A percentile compares a stretch with the other conserved stretches of the same genome.
These are phyloP conservation scores for Sesamia inferens DNA, from an alignment of 2,888 invertebrate species.

Conservation along the genomic window DNA sequence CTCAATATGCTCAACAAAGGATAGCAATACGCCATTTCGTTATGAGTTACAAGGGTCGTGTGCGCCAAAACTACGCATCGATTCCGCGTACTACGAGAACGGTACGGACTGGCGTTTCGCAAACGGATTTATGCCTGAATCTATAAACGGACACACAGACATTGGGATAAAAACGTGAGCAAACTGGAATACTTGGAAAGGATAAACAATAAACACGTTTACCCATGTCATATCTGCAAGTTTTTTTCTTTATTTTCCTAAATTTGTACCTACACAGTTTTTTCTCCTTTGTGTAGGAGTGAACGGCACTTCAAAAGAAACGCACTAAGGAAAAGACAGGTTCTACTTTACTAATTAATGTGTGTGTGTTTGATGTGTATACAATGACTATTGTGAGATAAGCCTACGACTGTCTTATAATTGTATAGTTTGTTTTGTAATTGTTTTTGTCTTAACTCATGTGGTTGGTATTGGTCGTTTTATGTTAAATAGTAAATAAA, in stretches of 20 bases:
- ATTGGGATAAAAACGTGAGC: conserved; percentile 62
- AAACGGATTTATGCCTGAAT: conserved; percentile 83
- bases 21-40: conserved; percentile 69
- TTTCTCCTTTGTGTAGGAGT: conserved; percentile 13
- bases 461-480: not conserved
- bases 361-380: not conserved
- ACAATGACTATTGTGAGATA: not conserved
- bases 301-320: conserved; percentile 10
- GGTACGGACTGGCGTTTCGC: conserved; percentile 74
- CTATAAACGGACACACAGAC: conserved; percentile 74
- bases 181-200: conserved; percentile 56
- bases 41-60: conserved; percentile 78
- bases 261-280: conserved; percentile 7
- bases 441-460: not conserved
- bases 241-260: conserved; percentile 28
- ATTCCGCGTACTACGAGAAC: conserved; percentile 72
- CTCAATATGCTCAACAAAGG: conserved; percentile 67
- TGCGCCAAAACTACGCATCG: conserved; percentile 82
- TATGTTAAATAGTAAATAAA: not conserved
- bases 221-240: conserved; percentile 58
- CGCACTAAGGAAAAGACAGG: not conserved
- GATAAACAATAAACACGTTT: conserved; percentile 66
- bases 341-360: not conserved
- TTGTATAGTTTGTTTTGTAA: not conserved
- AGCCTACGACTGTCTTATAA: not conserved